Base-by-base conservation (phyloP, 2,888 invertebrate species). In the Campoplex capitator region DNA sequence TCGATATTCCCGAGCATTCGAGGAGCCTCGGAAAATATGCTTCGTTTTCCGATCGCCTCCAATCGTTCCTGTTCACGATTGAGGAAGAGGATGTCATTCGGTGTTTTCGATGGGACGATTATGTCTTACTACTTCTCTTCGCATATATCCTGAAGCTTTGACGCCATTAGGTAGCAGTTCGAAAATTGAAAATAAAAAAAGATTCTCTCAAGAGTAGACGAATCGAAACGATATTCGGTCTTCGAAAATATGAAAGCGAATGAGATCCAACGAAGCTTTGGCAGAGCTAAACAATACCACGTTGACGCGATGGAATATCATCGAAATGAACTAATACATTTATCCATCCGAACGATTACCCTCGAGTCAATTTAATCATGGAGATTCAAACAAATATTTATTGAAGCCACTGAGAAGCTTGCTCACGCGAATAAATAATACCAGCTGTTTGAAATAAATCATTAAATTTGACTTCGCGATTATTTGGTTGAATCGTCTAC, bases 1-100 rank as follows among this genome's bases (percentile, higher is more conserved):
- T 85, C 85, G 80, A 85, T 81, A 85, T 85, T 85, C 81, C 45
- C 32, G 23, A 51, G 71, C 76, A 23, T 77, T 67, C 70, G 81
- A 81, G 70, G 71, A 68, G 56, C 71, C 32, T n/a, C n/a, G 23
- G 28, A 58, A 68, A 32, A 76, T 45, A 71, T 48, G 16, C 35
- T 45, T 38, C 13, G 62, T 77, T 76, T 75, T 79, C 62, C 70
- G 28, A n/a, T 58, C 70, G 58, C 23, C 23, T 65, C 51, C 65
- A 32, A 62, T 48, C 62, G 23, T 62, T 32, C 18, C 18, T 62
- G 28, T 35, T 32, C 23, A 18, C 32, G 28, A 23, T 16, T 51
- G 54, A 76, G 75, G 18, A 23, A 45, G 13, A 45, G 28, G 42
- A 65, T 65, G 76, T 35, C 16, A 28, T 62, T 62, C n/a, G 32